These are phyloP conservation scores for Nemoura dubitans DNA, from an alignment of 2,888 invertebrate genomes.

Conservation along the genomic window DNA sequence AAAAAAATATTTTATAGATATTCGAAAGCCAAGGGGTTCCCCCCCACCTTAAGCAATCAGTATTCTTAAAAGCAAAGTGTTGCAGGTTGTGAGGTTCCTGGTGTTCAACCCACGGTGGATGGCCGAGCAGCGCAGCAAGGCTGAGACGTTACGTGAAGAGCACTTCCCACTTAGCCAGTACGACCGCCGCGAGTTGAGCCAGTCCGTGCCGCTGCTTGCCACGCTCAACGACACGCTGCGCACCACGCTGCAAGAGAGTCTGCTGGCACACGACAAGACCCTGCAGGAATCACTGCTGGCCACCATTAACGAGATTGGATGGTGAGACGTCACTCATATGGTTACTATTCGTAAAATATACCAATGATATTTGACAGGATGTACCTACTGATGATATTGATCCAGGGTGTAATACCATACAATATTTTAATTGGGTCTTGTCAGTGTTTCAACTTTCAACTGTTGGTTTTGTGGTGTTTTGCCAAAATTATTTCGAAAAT, in stretches of 20 bases:
- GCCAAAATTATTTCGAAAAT: too few relatives aligned
- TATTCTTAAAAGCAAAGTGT: too few relatives aligned
- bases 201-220: conserved; percentile 43
- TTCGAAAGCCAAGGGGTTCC: too few relatives aligned
- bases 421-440: too few relatives aligned
- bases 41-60: too few relatives aligned
- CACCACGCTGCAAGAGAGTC: conserved; percentile 2
- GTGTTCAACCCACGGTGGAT: conserved; percentile 47
- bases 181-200: conserved; percentile 43
- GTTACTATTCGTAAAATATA: too few relatives aligned
- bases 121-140: conserved; percentile 42
- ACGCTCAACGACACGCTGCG: conserved; percentile 13
- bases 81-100: conserved; percentile 38
- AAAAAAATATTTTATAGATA: too few relatives aligned
- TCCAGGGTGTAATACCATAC: too few relatives aligned
- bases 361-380: too few relatives aligned
- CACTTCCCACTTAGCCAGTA: conserved; percentile 47
- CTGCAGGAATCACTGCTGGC: conserved; percentile 42
- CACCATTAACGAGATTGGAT: conserved; percentile 46
- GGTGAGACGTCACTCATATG: conserved; percentile 35
- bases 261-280: conserved; percentile 22
- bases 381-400: too few relatives aligned
- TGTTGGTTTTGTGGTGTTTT: too few relatives aligned
- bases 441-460: too few relatives aligned
- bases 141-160: conserved; percentile 42